phyloP scores from a whole-genome alignment of 2,797 vertebrate species.

The Malurus leucopterus region DNA sequence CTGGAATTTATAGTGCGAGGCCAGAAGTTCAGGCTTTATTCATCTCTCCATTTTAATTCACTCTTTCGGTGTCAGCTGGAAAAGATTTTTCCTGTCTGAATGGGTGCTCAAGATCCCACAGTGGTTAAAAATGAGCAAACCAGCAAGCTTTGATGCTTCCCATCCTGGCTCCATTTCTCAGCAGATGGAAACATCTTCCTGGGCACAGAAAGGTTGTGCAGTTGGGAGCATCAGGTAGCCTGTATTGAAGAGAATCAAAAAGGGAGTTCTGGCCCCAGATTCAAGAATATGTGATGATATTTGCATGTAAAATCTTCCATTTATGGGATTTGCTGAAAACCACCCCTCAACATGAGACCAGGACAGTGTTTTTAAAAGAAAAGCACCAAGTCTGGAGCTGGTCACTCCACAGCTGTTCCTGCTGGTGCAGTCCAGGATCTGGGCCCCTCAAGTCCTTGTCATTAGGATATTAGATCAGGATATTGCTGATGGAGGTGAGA shows the following conservation, averaged over 20 bases:
- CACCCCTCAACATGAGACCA: not conserved
- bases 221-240: not conserved
- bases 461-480: not conserved
- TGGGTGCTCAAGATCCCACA: not conserved
- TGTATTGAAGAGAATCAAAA: not conserved
- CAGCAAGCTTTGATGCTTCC: not conserved
- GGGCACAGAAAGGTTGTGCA: not conserved
- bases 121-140: not conserved
- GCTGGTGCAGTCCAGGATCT: not conserved
- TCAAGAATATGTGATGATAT: not conserved
- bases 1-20: not conserved
- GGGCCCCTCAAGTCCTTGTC: not conserved
- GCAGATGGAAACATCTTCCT: not conserved
- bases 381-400: not conserved
- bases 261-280: not conserved
- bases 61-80: accelerated
- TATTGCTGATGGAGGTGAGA: not conserved
- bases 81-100: not conserved
- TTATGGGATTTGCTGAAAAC: not conserved
- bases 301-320: not conserved
- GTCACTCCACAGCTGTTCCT: not conserved
- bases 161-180: not conserved
- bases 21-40: not conserved
- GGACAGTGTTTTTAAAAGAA: not conserved
- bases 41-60: not conserved